These are phyloP conservation scores for Hydractinia echinata DNA, from an alignment of 30 jellyfish, hydroid and myxozoan species.

Conservation along the genomic window DNA sequence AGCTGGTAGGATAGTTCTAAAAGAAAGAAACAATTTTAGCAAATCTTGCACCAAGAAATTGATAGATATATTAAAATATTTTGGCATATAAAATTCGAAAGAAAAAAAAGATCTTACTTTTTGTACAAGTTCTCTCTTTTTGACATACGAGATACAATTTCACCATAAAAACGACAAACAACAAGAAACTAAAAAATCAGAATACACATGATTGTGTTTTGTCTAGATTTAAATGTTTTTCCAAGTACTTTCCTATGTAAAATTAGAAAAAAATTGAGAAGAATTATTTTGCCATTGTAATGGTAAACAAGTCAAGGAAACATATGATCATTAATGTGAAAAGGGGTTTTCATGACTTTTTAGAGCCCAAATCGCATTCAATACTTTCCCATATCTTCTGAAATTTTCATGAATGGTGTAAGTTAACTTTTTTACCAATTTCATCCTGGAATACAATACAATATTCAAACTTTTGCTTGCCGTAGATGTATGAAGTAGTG, in stretches of 20 bases:
- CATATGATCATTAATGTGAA: no score
- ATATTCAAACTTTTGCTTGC: no score
- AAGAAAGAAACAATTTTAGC: background rate
- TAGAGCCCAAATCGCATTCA: no score
- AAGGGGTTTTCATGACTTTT: no score
- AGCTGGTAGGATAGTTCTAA: slow-evolving; percentile 35
- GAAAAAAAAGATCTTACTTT: slow-evolving; percentile 1
- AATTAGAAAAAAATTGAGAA: background rate
- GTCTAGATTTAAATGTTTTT: background rate
- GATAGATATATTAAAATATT: background rate
- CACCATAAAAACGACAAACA: slow-evolving; percentile 26
- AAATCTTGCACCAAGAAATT: background rate
- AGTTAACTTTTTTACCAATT: no score
- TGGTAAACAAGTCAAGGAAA: no score
- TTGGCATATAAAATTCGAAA: background rate
- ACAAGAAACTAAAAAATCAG: slow-evolving; percentile 18
- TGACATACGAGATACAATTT: slow-evolving; percentile 25
- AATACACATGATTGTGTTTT: background rate
- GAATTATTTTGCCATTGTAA: no score
- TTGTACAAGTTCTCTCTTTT: slow-evolving; percentile 14
- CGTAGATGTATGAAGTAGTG: no score
- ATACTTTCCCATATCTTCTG: no score
- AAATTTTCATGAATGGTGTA: no score
- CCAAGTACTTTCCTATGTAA: background rate
- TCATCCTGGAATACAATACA: no score